phyloP scores from a whole-genome alignment of 2,888 invertebrate genomes.

The Phaonia tiefii region DNA sequence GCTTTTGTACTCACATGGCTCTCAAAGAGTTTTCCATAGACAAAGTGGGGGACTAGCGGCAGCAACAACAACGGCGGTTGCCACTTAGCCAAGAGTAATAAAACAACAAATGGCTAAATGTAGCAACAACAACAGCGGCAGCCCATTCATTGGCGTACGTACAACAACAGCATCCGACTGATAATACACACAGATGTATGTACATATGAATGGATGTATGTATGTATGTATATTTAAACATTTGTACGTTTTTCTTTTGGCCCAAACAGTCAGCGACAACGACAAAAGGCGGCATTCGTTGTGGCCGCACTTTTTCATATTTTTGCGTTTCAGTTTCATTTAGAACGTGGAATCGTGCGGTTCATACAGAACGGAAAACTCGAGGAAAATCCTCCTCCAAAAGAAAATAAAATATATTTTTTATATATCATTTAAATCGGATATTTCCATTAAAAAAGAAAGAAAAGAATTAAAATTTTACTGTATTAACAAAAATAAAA shows the following conservation, averaged over 20 bases:
- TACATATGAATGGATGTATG: too few relatives aligned
- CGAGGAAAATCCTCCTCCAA: slow-evolving; percentile 29
- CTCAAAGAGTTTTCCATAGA: slow-evolving; percentile 51
- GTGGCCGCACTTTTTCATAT: slow-evolving; percentile 71
- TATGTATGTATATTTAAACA: too few relatives aligned
- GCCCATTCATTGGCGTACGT: slow-evolving; percentile 12
- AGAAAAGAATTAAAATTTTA: slow-evolving; percentile 55
- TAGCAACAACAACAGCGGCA: slow-evolving; percentile 41
- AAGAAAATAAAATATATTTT: slow-evolving; percentile 44
- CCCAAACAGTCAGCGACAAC: slow-evolving; percentile 17
- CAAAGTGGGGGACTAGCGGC: slow-evolving; percentile 55
- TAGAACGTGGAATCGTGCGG: slow-evolving; percentile 75
- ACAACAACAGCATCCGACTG: slow-evolving; percentile 30
- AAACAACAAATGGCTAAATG: slow-evolving; percentile 22
- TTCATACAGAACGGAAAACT: slow-evolving; percentile 65
- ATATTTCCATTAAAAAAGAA: slow-evolving; percentile 39
- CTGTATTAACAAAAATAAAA: slow-evolving; percentile 2
- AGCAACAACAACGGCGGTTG: slow-evolving; percentile 46
- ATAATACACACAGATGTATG: too few relatives aligned
- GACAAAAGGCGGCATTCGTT: slow-evolving; percentile 53
- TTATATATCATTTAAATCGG: too few relatives aligned
- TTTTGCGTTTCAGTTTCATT: slow-evolving; percentile 76
- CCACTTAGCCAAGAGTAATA: slow-evolving; percentile 39
- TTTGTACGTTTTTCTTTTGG: too few relatives aligned
- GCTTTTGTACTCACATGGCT: slow-evolving; percentile 54